These are phyloP conservation scores for Seladonia tumulorum DNA, from an alignment of 2,888 invertebrate genomes.

Conservation along the genomic window DNA sequence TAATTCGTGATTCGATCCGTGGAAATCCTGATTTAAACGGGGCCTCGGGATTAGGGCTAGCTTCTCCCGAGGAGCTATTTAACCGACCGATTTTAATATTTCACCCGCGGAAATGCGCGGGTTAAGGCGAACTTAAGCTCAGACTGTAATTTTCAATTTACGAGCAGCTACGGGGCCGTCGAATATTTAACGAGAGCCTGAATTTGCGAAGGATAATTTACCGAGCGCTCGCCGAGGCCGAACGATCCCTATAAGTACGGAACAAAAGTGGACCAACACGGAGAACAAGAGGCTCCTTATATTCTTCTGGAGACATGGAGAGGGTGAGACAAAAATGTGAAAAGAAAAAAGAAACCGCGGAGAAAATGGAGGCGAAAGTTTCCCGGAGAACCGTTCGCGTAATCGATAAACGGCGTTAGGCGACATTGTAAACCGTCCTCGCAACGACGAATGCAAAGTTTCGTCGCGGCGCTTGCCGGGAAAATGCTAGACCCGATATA, in stretches of 20 bases:
- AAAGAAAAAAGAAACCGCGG: background rate
- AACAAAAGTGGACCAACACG: conserved; percentile 10
- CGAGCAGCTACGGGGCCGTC: background rate
- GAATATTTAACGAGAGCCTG: conserved; percentile 41
- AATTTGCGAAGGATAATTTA: conserved; percentile 31
- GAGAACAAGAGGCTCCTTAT: background rate
- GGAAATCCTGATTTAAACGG: conserved; percentile 23
- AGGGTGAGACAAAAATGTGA: too few relatives aligned
- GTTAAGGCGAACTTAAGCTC: conserved; percentile 6
- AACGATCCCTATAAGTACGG: conserved; percentile 37
- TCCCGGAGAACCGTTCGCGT: conserved; percentile 17
- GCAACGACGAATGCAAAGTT: conserved; percentile 29
- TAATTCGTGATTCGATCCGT: conserved; percentile 6
- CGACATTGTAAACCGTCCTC: conserved; percentile 32
- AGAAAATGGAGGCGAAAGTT: conserved; percentile 20
- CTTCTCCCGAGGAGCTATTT: background rate
- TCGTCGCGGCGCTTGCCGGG: background rate
- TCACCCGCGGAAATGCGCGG: background rate
- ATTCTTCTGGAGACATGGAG: background rate
- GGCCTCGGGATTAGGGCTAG: conserved; percentile 19
- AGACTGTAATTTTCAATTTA: conserved; percentile 47
- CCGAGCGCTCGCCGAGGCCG: background rate
- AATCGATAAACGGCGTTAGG: conserved; percentile 48
- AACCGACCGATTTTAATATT: conserved; percentile 48
- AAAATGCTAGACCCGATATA: background rate